Evolutionary conservation across 2,888 invertebrate genomes (phyloP).

Genomic region (Pseudanteris insignis): DNA sequence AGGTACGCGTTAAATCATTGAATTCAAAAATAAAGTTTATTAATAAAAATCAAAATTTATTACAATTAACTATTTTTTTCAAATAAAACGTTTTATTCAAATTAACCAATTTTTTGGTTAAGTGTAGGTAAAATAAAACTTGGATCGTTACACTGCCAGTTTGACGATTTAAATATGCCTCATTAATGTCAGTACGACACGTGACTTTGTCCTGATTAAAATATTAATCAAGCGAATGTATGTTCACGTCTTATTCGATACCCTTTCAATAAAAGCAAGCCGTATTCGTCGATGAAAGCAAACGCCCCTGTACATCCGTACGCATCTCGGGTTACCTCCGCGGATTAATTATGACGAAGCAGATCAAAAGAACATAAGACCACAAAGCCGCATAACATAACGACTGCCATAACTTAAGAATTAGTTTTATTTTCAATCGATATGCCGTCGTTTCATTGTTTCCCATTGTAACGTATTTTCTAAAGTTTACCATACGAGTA

Average conservation of each 20-base stretch:
- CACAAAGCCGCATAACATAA: conserved; percentile 62
- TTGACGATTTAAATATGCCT: conserved; percentile 19
- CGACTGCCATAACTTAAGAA: conserved; percentile 53
- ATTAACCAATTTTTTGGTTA: too few relatives aligned
- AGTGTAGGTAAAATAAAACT: too few relatives aligned
- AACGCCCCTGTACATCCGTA: conserved; percentile 58
- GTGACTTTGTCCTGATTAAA: conserved; percentile 62
- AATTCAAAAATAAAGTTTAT: too few relatives aligned
- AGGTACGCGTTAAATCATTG: too few relatives aligned
- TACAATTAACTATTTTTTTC: too few relatives aligned
- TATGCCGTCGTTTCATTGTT: too few relatives aligned
- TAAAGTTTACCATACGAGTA: too few relatives aligned
- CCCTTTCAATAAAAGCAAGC: conserved; percentile 62
- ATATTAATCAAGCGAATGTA: conserved; percentile 60
- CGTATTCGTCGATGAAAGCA: conserved; percentile 57
- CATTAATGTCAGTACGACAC: conserved; percentile 55
- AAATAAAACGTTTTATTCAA: too few relatives aligned
- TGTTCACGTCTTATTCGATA: conserved; percentile 54
- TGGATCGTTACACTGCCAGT: too few relatives aligned
- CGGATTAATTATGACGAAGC: conserved; percentile 65
- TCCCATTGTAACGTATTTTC: too few relatives aligned
- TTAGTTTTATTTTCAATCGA: too few relatives aligned
- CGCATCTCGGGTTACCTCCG: conserved; percentile 64
- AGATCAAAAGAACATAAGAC: conserved; percentile 64
- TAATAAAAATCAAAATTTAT: too few relatives aligned